phyloP scores from a whole-genome alignment of 2,797 vertebrate species.

The Champsocephalus gunnari region DNA sequence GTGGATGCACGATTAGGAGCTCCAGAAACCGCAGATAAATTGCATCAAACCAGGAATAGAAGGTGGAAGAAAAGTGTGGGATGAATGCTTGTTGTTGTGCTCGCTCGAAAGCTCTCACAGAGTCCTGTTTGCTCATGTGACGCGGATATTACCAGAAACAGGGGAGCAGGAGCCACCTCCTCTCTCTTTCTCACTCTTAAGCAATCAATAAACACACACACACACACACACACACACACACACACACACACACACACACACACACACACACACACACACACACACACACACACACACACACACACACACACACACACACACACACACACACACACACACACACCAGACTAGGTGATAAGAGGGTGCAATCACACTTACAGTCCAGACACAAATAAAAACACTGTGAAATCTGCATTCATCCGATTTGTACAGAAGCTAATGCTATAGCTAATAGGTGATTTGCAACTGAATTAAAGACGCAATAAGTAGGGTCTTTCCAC shows the following conservation, averaged over 20 bases:
- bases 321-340: too few species aligned
- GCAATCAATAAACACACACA: slow-evolving; percentile 38
- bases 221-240: background rate
- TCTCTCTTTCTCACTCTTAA: slow-evolving; percentile 11
- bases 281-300: too few species aligned
- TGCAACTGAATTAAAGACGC: background rate
- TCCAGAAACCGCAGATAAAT: background rate
- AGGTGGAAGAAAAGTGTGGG: slow-evolving; percentile 14
- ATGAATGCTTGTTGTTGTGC: background rate
- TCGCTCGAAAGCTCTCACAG: slow-evolving; percentile 7
- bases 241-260: background rate
- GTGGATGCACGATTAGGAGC: slow-evolving; percentile 18
- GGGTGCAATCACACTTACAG: slow-evolving; percentile 14
- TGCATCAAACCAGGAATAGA: background rate
- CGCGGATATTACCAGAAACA: slow-evolving; percentile 42
- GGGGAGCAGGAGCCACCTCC: slow-evolving; percentile 21
- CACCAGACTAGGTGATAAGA: slow-evolving; percentile 25
- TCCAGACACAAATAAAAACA: slow-evolving; percentile 8
- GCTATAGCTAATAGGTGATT: background rate
- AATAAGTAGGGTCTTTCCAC: too few species aligned
- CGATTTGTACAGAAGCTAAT: background rate
- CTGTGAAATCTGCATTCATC: background rate
- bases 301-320: background rate
- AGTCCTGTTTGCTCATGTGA: slow-evolving; percentile 63
- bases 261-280: background rate